Conservation (phyloP, 1,140 invertebrate species). For the Atta cephalotes region DNA sequence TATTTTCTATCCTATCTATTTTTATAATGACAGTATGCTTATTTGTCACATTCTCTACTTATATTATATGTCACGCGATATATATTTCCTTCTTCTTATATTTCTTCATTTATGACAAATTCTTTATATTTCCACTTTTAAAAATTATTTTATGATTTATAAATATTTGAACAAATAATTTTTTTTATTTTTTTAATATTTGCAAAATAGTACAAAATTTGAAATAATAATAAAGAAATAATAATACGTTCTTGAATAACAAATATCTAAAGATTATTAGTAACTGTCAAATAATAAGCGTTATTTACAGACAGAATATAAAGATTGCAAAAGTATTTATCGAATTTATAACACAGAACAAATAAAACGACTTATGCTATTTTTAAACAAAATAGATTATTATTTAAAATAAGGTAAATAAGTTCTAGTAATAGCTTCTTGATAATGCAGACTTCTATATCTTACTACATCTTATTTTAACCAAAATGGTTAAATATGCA, state of each 20-base stretch:
- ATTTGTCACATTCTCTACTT: conserved; percentile 11
- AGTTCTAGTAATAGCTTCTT: background rate
- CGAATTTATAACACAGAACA: background rate
- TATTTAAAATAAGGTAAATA: conserved; percentile 20
- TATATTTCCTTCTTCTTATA: background rate
- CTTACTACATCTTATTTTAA: background rate
- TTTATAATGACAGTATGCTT: background rate
- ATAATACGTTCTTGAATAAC: background rate
- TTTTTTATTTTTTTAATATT: background rate
- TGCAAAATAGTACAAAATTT: background rate
- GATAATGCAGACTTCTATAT: background rate
- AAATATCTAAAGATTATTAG: background rate
- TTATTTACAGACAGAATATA: conserved; percentile 10
- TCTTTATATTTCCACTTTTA: background rate
- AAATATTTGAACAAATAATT: background rate
- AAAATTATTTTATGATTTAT: conserved; percentile 10
- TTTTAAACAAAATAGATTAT: background rate
- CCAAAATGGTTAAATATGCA: background rate
- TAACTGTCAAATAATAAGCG: background rate
- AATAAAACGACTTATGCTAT: conserved; percentile 1
- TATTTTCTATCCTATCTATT: background rate
- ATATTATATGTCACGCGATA: background rate
- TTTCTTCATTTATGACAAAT: background rate
- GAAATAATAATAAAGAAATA: background rate
- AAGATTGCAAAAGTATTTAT: conserved; percentile 9